Base-by-base conservation (phyloP, 2,113 vertebrate genomes). In the Platysteira castanea region DNA sequence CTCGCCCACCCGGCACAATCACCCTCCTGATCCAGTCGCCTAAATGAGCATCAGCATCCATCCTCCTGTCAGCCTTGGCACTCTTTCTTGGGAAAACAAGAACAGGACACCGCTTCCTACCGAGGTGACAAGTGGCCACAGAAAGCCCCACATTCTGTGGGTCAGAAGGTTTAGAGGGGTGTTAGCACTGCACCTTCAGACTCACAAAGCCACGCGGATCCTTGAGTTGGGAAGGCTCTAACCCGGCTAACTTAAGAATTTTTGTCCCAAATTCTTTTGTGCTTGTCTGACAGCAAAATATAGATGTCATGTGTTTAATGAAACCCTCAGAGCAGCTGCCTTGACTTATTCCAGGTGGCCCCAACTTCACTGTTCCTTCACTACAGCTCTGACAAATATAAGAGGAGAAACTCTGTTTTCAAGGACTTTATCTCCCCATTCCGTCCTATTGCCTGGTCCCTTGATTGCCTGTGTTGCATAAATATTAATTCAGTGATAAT, bases 1-100 rank as follows among this genome's bases (percentile, higher is more conserved):
- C 11, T 70, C 4, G 0, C 1, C 4, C 24, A 2, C 35, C 37
- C 0, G 0, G 5, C 17, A 19, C 10, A 11, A 20, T 19, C n/a
- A 3, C 7, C 74, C 30, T 84, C n/a, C 42, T 12, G 3, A 28
- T 52, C 67, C 47, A n/a, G 30, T 18, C 7, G 30, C 67, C 82
- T 18, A 39, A 41, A 61, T 10, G 20, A 79, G 13, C 63, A 37
- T 41, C 79, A 42, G 47, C 12, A 9, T 2, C 84, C 18, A 3
- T 14, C 42, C 28, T 54, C 47, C 14, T 26, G 9, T 0, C 53
- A 31, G n/a, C 53, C 11, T 75, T 27, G 56, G 27, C 18, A 28
- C 3, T 0, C 6, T n/a, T 63, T 4, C 7, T 13, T 37, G 71
- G 28, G 59, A 56, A 56, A 50, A 35, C 16, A 8, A 6, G 53